Percentiles rank a stretch among this genome's conserved stretches.
These are phyloP conservation scores for Naja naja DNA, from an alignment of 2,113 vertebrate genomes.

Conservation along the genomic window DNA sequence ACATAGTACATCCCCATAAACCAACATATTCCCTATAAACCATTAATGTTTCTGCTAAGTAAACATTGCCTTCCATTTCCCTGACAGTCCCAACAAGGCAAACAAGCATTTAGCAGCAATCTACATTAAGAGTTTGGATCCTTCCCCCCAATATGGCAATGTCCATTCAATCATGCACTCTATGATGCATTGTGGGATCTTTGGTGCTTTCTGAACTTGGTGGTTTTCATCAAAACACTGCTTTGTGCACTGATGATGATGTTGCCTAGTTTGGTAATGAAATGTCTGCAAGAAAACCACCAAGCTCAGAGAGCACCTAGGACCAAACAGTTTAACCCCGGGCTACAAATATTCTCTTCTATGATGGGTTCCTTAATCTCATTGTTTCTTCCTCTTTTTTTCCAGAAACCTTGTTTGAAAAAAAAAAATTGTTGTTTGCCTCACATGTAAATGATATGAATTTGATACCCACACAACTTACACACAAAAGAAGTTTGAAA, in stretches of 20 bases:
- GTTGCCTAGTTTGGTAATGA: background rate
- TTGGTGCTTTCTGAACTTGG: background rate
- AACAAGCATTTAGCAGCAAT: background rate
- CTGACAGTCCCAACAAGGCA: too few relatives aligned
- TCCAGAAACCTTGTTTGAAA: background rate
- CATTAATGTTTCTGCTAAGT: background rate
- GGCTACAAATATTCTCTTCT: background rate
- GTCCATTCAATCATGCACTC: background rate
- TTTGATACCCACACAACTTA: conserved; percentile 23
- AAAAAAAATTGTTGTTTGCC: background rate
- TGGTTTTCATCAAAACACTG: background rate
- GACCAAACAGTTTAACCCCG: background rate
- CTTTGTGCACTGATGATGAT: background rate
- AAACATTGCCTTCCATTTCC: background rate
- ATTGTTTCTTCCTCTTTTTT: background rate
- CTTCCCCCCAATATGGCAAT: background rate
- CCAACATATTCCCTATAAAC: background rate
- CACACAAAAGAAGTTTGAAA: background rate
- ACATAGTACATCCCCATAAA: background rate
- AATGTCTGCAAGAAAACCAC: background rate
- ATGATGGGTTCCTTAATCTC: background rate
- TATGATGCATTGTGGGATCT: background rate
- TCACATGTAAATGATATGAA: conserved; percentile 10
- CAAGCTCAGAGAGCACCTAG: background rate
- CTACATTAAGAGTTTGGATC: background rate